Percentiles rank a stretch among this genome's conserved stretches.
phyloP scores from a whole-genome alignment of 2,797 vertebrate species.

The Enteromius trimaculatus region DNA sequence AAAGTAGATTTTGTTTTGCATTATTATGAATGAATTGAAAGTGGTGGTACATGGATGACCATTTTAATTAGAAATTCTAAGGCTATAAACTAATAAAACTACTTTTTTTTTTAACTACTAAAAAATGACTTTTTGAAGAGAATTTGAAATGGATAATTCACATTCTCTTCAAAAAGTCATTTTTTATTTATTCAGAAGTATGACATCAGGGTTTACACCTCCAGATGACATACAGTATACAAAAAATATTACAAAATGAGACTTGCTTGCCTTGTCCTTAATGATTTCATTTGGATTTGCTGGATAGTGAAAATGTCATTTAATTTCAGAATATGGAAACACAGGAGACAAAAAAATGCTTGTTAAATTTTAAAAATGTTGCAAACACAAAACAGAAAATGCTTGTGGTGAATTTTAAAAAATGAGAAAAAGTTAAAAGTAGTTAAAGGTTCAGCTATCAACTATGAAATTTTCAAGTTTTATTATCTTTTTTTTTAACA shows the following conservation, averaged over 20 bases:
- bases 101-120: too few species aligned
- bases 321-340: not conserved
- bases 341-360: not conserved
- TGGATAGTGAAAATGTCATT: not conserved
- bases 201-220: not conserved
- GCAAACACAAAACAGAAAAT: not conserved
- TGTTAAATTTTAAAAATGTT: not conserved
- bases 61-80: not conserved
- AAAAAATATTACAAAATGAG: not conserved
- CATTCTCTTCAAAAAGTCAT: too few species aligned
- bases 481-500: not conserved
- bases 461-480: not conserved
- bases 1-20: not conserved
- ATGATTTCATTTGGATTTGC: not conserved
- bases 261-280: not conserved
- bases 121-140: not conserved
- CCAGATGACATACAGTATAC: too few species aligned
- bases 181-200: not conserved
- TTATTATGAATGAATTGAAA: not conserved
- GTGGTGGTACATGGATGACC: not conserved
- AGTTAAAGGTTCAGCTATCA: not conserved
- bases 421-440: fast-evolving
- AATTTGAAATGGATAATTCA: not conserved
- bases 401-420: not conserved
- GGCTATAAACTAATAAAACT: too few species aligned